Evolutionary conservation across 2,797 vertebrate genomes (phyloP), one percentile per base, ranked within the genome.

Genomic region (Rhincodon typus): DNA sequence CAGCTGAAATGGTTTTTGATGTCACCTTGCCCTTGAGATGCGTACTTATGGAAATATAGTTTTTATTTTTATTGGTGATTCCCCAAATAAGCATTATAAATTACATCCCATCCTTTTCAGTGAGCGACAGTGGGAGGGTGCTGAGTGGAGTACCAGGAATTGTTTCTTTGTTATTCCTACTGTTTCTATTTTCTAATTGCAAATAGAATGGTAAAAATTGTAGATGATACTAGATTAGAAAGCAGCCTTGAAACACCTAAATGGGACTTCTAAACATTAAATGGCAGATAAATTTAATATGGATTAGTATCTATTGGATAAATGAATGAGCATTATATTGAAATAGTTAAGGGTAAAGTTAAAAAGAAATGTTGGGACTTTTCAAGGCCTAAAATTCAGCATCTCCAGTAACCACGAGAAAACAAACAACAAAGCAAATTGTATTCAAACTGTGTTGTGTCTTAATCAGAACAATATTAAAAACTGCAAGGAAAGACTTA

Each of bases 11-110:
- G 50, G 70, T 53, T 74, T 69, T 25, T 93, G 90, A 67, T 93
- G 90, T 93, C 62, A 93, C 90, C 90, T 66, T 66, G 88, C 66
- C 57, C 88, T 95, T 72, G 70, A 34, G 70, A 95, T 74, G 70
- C 42, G 50, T 19, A 74, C n/a, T 53, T 46, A 72, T 46, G 66
- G 42, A 72, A 50, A 30, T 94, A 69, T 30, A 25, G 72, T 72
- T 94, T 69, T 94, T 69, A 94, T 94, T 94, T 94, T 94, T 62
- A 94, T 17, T 6, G 67, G 23, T 50, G 69, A 27, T 72, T 70
- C 67, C 93, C 42, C 67, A 70, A 69, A 27, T 13, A 94, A 50
- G 19, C 30, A 27, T 70, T 46, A 50, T 46, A 94, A 70, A 72
- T 46, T 94, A 69, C 69, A 69, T 27, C 34, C 66, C 27, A 46